Evolutionary conservation across 2,888 invertebrate genomes (phyloP), one percentile per base, ranked within the genome.

Genomic region (Nemoura dubitans): DNA sequence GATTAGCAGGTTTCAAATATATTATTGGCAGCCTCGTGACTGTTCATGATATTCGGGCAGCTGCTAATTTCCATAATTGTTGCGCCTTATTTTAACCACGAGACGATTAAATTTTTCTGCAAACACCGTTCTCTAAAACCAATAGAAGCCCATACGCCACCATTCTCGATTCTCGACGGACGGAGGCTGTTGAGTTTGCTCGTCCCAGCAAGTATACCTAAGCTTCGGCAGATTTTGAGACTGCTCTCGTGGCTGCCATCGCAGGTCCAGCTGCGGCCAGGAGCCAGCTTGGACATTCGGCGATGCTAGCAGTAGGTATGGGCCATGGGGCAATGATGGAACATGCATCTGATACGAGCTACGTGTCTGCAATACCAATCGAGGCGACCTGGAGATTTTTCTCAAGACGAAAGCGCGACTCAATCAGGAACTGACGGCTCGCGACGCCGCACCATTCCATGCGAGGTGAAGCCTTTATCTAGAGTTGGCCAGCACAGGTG

Each of bases 21-120:
- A 10, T 59, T 59, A 59, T 59, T 59, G 36, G 59, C 59, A 59
- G 16, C 59, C 36, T 36, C 36, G 36, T 36, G 21, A 14, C 21
- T 59, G 3, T 7, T 59, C 3, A 59, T 59, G 59, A 21, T 36
- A 59, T 59, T 59, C 59, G 2, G 59, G 59, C 59, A 59, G 59
- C 59, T 59, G 59, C 21, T 59, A 59, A 59, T 59, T 59, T 59
- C 59, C 59, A 59, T 59, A 59, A 59, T 59, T 59, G 59, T 59
- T 59, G 59, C 59, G 59, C 21, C 14, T 59, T 16, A 59, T 59
- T 59, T 59, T 59, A 59, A 21, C 21, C 59, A 59, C 21, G 21
- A 14, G 10, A 59, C 59, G 21, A 21, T 21, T 59, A 7, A 1
- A 59, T 10, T 21, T 59, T 59, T 10, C 59, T 21, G 59, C 14